Conservation (phyloP, 2,113 vertebrate genomes). For the Tringa solitaria region DNA sequence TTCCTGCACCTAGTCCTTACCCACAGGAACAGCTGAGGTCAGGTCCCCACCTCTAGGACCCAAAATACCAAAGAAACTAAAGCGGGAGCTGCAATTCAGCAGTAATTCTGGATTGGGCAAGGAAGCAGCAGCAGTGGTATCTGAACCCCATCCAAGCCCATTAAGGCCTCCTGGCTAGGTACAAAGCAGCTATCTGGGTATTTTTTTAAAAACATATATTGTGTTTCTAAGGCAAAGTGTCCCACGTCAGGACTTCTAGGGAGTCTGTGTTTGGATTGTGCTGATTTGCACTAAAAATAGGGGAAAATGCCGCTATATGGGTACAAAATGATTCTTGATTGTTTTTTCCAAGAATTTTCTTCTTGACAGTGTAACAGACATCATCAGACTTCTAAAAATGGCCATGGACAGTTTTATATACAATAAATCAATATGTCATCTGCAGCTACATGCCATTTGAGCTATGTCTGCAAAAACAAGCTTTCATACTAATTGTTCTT, state of each 20-base stretch:
- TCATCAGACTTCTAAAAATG: constrained; percentile 42
- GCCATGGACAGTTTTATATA: background rate
- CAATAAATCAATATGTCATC: constrained; percentile 32
- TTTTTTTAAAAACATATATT: background rate
- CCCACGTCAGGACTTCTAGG: background rate
- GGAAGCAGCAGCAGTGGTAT: background rate
- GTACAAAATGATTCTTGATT: background rate
- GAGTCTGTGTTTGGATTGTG: background rate
- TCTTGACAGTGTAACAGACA: background rate
- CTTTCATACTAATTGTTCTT: background rate
- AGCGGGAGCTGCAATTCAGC: background rate
- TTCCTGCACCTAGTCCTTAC: background rate
- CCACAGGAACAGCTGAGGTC: accelerated
- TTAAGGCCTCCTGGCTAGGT: background rate
- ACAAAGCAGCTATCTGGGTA: background rate
- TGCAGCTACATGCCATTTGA: background rate
- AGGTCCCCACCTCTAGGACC: background rate
- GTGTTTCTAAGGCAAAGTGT: background rate
- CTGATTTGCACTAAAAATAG: constrained; percentile 7
- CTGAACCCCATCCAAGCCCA: background rate
- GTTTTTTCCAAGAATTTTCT: background rate
- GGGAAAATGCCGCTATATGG: background rate
- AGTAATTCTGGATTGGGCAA: background rate
- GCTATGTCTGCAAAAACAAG: constrained; percentile 11
- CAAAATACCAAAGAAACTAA: background rate